Base-by-base conservation (phyloP, 2,797 vertebrate genomes). In the Chelidonichthys spinosus region DNA sequence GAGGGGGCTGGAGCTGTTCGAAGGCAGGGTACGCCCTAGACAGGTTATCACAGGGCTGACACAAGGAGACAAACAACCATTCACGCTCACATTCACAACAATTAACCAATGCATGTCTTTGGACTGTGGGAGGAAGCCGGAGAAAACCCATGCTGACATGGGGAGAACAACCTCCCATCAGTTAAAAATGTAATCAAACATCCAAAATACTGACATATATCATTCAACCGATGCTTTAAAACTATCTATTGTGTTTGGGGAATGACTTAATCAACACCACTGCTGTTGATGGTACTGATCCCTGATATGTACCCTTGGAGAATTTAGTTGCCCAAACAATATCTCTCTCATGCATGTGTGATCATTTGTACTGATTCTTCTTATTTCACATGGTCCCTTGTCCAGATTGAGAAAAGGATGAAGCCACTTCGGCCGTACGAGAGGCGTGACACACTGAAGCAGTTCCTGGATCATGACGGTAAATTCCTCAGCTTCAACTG, bases 401-500 rank as follows among this genome's bases (percentile, higher is more conserved):
- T 63, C 50, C 87, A 97, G 96, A 71, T 84, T 11, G 85, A 94
- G 63, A 91, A 93, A 0, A 93, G 17, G 15, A 93, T 95, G 74
- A 93, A 94, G 5, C 96, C 97, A 0, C 86, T 95, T 2, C 93
- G 86, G 15, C 96, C 96, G 0, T 97, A 96, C n/a, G 95, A 97
- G 69, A 90, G 90, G 47, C 74, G 70, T 0, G 93, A 97, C 83
- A 96, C 94, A 0, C 90, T 95, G 81, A 95, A 85, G 79, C 96
- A 96, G 84, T 99, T 97, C 85, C 92, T 98, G 58, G 93, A 97
- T n/a, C 81, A 95, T 0, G 95, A 98, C 72, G 82, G 90, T 6
- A 87, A 96, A n/a, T 93, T 98, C 73, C 91, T 99, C 76, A 91
- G 96, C 32, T 99, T 98, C 92, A 94, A 88, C 66, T 96, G 98